A percentile compares a stretch with the other conserved stretches of the same genome.
Evolutionary conservation across 2,888 invertebrate genomes (phyloP).

Genomic region (Nysson spinosus): DNA sequence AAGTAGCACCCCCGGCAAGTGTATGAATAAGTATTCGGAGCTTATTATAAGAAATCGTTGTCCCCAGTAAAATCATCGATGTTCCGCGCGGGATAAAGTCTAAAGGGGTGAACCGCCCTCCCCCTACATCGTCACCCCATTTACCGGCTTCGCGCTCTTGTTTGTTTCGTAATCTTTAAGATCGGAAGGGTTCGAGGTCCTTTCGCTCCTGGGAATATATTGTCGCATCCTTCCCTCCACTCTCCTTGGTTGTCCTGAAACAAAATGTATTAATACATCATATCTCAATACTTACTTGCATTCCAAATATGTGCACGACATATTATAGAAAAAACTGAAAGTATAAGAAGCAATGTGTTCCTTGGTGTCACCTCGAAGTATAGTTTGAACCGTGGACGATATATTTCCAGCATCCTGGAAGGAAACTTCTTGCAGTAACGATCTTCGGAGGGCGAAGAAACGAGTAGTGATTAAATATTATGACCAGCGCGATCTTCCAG

Average conservation of each 20-base stretch:
- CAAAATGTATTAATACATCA: not conserved
- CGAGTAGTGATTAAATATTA: conserved; percentile 77
- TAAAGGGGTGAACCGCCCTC: conserved; percentile 55
- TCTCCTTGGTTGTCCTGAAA: not conserved
- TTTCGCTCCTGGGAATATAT: conserved; percentile 61
- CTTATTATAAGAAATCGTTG: conserved; percentile 50
- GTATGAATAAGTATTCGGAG: too few relatives aligned
- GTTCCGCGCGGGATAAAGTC: conserved; percentile 30
- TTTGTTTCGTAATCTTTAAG: conserved; percentile 78
- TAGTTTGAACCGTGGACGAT: conserved; percentile 47
- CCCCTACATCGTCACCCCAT: conserved; percentile 74
- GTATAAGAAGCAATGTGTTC: rapidly evolving
- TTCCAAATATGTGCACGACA: too few relatives aligned
- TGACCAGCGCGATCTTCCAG: conserved; percentile 72
- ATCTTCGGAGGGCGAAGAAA: conserved; percentile 64
- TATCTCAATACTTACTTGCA: too few relatives aligned
- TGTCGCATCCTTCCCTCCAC: conserved; percentile 51
- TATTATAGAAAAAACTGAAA: not conserved
- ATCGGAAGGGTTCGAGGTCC: conserved; percentile 74
- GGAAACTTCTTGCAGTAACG: conserved; percentile 56
- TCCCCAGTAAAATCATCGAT: conserved; percentile 32
- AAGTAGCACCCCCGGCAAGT: too few relatives aligned
- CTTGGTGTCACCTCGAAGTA: not conserved
- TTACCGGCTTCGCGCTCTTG: conserved; percentile 73
- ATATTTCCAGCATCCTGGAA: conserved; percentile 54